phyloP scores from a whole-genome alignment of 1,140 invertebrate genomes.

The Neoseiulus cucumeris region DNA sequence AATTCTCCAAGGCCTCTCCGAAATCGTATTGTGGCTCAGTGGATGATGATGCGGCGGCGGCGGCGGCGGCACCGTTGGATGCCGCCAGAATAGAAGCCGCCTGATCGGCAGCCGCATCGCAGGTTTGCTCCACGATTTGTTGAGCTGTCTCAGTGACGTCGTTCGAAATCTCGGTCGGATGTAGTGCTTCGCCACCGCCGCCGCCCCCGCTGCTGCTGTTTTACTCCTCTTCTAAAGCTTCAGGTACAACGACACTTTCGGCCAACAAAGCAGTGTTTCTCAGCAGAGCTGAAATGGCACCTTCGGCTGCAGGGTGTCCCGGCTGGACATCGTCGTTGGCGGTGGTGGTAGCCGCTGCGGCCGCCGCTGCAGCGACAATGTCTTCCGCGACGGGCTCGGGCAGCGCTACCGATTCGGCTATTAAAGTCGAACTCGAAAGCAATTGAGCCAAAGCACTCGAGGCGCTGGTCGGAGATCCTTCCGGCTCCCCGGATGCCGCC shows the following conservation, averaged over 20 bases:
- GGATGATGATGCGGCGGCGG: no score
- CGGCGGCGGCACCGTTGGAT: background rate
- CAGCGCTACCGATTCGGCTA: conserved; percentile 2
- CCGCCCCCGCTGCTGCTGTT: background rate
- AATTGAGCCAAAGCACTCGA: background rate
- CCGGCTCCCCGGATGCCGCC: no score
- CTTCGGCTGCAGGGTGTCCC: background rate
- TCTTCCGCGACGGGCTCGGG: background rate
- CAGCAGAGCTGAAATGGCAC: conserved; percentile 5
- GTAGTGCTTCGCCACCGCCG: no score
- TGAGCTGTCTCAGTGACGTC: background rate
- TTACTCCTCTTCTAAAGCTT: background rate
- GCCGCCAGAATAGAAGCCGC: background rate
- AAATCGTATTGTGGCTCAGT: background rate
- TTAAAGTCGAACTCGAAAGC: background rate
- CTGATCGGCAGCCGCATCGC: background rate
- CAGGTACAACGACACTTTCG: conserved; percentile 1
- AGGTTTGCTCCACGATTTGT: background rate
- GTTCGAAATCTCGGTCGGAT: no score
- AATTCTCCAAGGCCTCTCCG: background rate
- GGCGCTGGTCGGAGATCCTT: no score
- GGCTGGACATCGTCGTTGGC: background rate
- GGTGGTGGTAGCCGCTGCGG: background rate
- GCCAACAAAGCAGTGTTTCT: background rate
- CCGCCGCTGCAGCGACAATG: background rate